phyloP scores from a whole-genome alignment of 2,888 invertebrate species.

The Oscheius sp. region DNA sequence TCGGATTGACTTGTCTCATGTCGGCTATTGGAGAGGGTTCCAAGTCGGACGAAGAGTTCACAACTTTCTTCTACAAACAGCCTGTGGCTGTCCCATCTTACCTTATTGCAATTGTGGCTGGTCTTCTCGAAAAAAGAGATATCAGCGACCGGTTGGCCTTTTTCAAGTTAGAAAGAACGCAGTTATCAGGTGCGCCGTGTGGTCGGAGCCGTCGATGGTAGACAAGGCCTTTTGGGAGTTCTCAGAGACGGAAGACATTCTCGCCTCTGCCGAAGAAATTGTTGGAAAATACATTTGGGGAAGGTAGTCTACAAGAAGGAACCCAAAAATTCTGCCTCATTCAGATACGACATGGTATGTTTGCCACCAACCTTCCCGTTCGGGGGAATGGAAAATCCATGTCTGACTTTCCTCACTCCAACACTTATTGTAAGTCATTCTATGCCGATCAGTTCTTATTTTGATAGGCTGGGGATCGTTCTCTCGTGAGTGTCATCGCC shows the following conservation, averaged over 20 bases:
- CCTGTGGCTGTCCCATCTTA: constrained; percentile 89
- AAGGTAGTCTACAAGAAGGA: constrained; percentile 31
- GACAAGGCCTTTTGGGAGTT: constrained; percentile 89
- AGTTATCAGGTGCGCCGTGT: constrained; percentile 79
- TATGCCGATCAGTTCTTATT: not conserved
- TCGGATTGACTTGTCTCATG: constrained; percentile 86
- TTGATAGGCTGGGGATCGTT: constrained; percentile 87
- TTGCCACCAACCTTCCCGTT: constrained; percentile 93
- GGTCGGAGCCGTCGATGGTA: constrained; percentile 88
- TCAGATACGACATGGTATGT: constrained; percentile 84
- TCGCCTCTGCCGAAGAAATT: constrained; percentile 59
- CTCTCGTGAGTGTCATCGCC: constrained; percentile 88
- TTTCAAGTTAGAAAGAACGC: not conserved
- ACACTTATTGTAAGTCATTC: constrained; percentile 82
- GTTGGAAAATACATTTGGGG: constrained; percentile 71
- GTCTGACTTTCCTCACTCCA: constrained; percentile 93
- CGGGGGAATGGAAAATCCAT: constrained; percentile 98
- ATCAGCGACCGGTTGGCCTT: constrained; percentile 74
- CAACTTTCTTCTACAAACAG: constrained; percentile 66
- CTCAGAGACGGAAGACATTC: constrained; percentile 78
- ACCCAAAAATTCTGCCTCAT: not conserved
- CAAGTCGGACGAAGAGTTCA: constrained; percentile 56
- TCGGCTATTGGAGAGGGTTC: constrained; percentile 79
- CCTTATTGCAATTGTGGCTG: constrained; percentile 88
- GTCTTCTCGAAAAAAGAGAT: constrained; percentile 79